Conservation (phyloP, 2,888 invertebrate genomes). For the Trilocha varians region DNA sequence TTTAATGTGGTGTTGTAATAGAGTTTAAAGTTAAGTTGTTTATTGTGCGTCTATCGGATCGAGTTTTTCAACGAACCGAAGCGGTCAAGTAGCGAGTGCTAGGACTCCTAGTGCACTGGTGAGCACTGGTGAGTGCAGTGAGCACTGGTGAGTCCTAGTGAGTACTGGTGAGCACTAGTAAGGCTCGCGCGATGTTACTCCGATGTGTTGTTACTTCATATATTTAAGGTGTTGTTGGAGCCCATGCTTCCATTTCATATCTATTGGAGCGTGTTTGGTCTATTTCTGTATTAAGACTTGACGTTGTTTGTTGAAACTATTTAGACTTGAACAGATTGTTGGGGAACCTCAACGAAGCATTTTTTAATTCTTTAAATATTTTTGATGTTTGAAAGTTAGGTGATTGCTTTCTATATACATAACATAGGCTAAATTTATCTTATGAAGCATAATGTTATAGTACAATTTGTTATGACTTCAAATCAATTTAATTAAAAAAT, state of each 20-base stretch:
- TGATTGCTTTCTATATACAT: too few relatives aligned
- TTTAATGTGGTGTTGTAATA: slow-evolving; percentile 40
- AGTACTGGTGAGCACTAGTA: slow-evolving; percentile 9
- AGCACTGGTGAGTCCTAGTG: too few relatives aligned
- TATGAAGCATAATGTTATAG: too few relatives aligned
- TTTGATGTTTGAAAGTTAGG: too few relatives aligned
- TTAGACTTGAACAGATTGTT: slow-evolving; percentile 24
- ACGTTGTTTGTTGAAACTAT: slow-evolving; percentile 58
- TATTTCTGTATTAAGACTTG: slow-evolving; percentile 47
- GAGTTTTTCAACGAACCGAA: slow-evolving; percentile 54
- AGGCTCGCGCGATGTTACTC: slow-evolving; percentile 12
- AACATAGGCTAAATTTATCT: too few relatives aligned
- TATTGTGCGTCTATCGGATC: slow-evolving; percentile 31
- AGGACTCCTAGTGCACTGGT: too few relatives aligned
- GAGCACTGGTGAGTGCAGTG: too few relatives aligned
- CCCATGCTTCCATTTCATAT: slow-evolving; percentile 14
- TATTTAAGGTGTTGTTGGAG: slow-evolving; percentile 46
- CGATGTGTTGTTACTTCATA: slow-evolving; percentile 46
- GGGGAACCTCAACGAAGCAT: slow-evolving; percentile 14
- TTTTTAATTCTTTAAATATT: background rate
- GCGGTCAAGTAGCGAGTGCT: too few relatives aligned
- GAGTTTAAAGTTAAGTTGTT: slow-evolving; percentile 27
- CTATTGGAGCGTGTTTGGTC: slow-evolving; percentile 16
- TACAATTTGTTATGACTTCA: too few relatives aligned
- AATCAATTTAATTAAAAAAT: too few relatives aligned